Conservation (phyloP, 1,140 invertebrate genomes). For the Cheumatopsyche charites region DNA sequence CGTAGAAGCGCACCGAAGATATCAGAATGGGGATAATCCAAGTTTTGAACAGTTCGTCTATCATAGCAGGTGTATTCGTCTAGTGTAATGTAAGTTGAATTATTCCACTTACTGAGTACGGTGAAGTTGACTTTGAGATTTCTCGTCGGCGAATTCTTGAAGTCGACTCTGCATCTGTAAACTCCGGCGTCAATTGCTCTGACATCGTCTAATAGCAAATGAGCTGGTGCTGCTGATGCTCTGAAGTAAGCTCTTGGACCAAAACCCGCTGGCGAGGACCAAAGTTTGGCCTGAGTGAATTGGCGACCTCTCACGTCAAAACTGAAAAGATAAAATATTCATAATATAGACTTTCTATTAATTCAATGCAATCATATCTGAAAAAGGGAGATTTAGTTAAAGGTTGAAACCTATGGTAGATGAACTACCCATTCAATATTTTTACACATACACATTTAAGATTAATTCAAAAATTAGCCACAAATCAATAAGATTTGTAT, state of each 20-base stretch:
- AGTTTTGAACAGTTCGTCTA: no score
- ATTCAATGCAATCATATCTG: no score
- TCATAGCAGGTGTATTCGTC: background rate
- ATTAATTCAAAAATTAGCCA: no score
- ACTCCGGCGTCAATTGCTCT: constrained; percentile 77
- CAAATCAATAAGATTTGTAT: no score
- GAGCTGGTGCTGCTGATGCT: constrained; percentile 69
- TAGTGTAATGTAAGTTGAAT: background rate
- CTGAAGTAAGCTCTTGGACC: constrained; percentile 77
- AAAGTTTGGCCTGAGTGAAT: constrained; percentile 74
- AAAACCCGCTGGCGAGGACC: constrained; percentile 81
- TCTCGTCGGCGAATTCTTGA: constrained; percentile 83
- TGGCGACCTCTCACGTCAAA: constrained; percentile 81
- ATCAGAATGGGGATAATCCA: no score
- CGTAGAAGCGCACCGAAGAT: no score
- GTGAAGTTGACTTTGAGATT: constrained; percentile 86
- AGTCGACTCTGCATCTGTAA: constrained; percentile 87
- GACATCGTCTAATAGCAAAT: constrained; percentile 75
- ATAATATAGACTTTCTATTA: background rate
- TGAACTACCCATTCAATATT: no score
- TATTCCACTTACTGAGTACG: constrained; percentile 78
- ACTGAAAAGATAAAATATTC: constrained; percentile 62
- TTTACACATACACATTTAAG: no score
- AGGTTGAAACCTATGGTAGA: no score
- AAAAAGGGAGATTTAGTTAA: no score